Conservation (phyloP, 2,797 vertebrate species). For the Poecilia wingei region DNA sequence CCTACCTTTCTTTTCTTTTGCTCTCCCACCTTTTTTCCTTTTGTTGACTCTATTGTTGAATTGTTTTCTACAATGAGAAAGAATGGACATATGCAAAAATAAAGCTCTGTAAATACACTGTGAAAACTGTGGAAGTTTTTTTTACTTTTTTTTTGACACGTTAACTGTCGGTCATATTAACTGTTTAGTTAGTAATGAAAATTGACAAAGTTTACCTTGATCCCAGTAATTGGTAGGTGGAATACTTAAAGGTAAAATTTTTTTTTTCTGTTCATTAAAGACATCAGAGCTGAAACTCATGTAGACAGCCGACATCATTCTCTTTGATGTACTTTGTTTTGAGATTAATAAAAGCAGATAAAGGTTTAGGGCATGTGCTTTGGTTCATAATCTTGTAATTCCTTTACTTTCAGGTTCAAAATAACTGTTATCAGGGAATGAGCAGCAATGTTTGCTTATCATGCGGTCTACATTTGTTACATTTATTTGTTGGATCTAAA, state of each 20-base stretch:
- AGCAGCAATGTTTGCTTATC: background rate
- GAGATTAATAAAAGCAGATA: background rate
- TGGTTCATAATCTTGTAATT: background rate
- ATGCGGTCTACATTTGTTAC: background rate
- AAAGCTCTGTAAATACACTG: background rate
- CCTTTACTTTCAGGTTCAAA: background rate
- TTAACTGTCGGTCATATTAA: background rate
- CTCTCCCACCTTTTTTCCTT: constrained; percentile 49
- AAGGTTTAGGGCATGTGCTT: background rate
- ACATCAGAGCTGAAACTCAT: background rate
- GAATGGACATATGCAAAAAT: constrained; percentile 14
- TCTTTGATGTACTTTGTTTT: background rate
- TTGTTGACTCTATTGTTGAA: constrained; percentile 35
- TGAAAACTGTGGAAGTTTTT: background rate
- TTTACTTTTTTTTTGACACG: background rate
- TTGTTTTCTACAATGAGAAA: constrained; percentile 14
- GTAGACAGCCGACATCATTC: background rate
- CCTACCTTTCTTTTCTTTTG: constrained; percentile 51
- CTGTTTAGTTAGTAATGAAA: background rate
- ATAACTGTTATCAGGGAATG: background rate
- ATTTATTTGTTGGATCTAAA: background rate
- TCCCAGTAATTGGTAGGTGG: background rate
- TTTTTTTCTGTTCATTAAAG: background rate
- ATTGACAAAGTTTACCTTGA: background rate
- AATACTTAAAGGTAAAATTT: background rate